These are phyloP conservation scores for Scelioninae gen. 1 DNA, from an alignment of 2,888 invertebrate genomes.

Conservation along the genomic window DNA sequence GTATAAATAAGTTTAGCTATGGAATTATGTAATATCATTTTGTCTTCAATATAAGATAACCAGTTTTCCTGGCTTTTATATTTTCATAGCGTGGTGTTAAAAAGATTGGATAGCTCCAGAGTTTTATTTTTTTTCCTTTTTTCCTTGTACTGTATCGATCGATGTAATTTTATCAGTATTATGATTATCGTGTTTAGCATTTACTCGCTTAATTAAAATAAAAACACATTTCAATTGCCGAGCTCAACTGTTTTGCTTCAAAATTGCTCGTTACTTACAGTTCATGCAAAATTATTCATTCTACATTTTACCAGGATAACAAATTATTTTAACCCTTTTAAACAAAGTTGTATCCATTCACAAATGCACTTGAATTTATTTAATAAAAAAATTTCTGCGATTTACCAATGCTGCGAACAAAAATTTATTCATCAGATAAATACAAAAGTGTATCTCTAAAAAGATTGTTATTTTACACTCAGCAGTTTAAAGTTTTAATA, in stretches of 20 bases:
- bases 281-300: not conserved
- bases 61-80: constrained; percentile 50
- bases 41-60: constrained; percentile 65
- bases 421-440: not conserved
- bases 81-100: constrained; percentile 41
- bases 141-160: constrained; percentile 3
- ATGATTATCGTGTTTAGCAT: not conserved
- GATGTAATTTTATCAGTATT: constrained; percentile 34
- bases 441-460: not conserved
- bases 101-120: constrained; percentile 43
- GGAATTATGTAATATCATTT: constrained; percentile 66
- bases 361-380: too few relatives aligned
- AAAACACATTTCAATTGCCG: constrained; percentile 5
- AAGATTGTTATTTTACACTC: not conserved
- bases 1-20: constrained; percentile 66
- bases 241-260: constrained; percentile 6
- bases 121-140: constrained; percentile 26
- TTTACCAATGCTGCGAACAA: too few relatives aligned
- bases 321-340: too few relatives aligned
- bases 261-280: not conserved
- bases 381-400: too few relatives aligned
- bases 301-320: too few relatives aligned
- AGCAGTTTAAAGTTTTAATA: not conserved
- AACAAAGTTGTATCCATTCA: too few relatives aligned
- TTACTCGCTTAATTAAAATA: constrained; percentile 26